Base-by-base conservation (phyloP, 2,888 invertebrate species). In the Corbicula japonica region DNA sequence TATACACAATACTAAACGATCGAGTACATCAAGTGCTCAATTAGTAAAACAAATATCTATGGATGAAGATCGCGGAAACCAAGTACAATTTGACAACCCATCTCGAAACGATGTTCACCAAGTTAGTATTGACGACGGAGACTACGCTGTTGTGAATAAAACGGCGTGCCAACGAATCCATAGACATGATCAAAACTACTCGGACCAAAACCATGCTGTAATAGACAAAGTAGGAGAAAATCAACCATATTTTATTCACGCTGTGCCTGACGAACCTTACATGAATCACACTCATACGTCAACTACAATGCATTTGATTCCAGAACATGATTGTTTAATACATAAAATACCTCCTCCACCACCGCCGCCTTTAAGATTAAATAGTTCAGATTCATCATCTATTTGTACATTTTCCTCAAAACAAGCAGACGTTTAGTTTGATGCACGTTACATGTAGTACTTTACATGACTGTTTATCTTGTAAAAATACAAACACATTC, bases 251-350 rank as follows among this genome's bases (percentile, higher is more conserved):
- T 76, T 77, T 83, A 77, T 83, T 66, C 79, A 80, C 68, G 62
- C 79, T 4, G 80, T 80, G 66, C 77, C 76, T 68, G 83, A 74
- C 41, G 71, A 80, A 21, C 50, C 32, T 38, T 74, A 58, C 30
- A 21, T 32, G 10, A 8, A 32, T 23, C 56, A 76, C 28, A 34
- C 38, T 12, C 34, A 34, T 28, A 38, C 71, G 0, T 69, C 69
- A n/a, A 77, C 76, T 18, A 80, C 80, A 23, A 80, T 83, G 80
- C 83, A 83, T 26, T 35, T 83, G 41, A 80, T 83, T 34, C 83
- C 83, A 1, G 71, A 83, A 69, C 83, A 83, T 61, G 70, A 83
- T 26, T 83, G 83, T 71, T 63, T 83, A 32, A 69, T 83, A 41
- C 83, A 83, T 50, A 80, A 76, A 50, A 74, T 80, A n/a, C 79